Conservation (phyloP, 2,797 vertebrate genomes). For the Alectoris magna region DNA sequence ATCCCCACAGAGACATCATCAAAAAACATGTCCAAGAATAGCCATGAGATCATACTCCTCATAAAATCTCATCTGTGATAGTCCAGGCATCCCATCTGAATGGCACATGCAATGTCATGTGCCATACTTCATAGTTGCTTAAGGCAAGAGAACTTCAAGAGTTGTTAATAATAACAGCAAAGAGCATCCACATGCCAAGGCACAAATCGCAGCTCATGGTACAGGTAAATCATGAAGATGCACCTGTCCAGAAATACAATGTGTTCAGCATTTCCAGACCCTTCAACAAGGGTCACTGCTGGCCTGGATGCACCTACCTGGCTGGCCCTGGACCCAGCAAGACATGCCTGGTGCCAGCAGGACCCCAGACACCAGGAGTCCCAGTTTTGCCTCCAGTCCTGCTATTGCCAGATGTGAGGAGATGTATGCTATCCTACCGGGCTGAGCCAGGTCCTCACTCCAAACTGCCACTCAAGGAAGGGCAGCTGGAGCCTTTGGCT, state of each 20-base stretch:
- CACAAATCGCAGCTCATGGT: not conserved
- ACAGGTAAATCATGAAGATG: not conserved
- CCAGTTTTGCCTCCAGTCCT: not conserved
- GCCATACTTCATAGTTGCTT: not conserved
- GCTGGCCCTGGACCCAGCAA: not conserved
- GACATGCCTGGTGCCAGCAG: not conserved
- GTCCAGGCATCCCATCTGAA: not conserved
- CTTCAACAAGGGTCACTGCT: not conserved
- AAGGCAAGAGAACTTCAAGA: not conserved
- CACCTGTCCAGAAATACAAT: not conserved
- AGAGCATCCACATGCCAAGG: not conserved
- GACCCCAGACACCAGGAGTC: not conserved
- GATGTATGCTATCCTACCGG: not conserved
- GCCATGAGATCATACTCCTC: not conserved
- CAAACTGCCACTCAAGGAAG: constrained; percentile 13
- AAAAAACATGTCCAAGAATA: not conserved
- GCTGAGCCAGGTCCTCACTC: not conserved
- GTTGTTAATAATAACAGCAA: not conserved
- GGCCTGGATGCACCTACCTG: not conserved
- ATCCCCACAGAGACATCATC: not conserved
- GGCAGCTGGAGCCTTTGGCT: constrained; percentile 47
- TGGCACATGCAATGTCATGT: not conserved
- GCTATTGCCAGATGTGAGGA: not conserved
- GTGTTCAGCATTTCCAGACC: not conserved
- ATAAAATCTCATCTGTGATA: not conserved